These are phyloP conservation scores for Tiaroga cobitis DNA, from an alignment of 2,797 vertebrate genomes.

Conservation along the genomic window DNA sequence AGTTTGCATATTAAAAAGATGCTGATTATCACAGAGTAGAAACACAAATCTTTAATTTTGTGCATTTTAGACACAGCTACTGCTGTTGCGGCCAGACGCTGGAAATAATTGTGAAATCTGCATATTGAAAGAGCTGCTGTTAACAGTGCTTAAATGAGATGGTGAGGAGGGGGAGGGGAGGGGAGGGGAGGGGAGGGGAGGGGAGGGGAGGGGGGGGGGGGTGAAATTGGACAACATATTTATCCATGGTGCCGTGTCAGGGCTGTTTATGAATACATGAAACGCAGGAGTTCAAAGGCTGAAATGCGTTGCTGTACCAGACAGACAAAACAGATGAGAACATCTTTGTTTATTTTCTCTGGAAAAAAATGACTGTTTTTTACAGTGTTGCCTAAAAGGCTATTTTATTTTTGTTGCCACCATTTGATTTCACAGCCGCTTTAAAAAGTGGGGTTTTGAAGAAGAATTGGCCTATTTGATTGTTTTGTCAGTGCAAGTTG, in stretches of 20 bases:
- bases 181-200: no score
- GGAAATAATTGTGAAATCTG: conserved; percentile 82
- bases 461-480: neutral
- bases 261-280: conserved; percentile 34
- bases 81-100: conserved; percentile 68
- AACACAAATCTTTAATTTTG: conserved; percentile 81
- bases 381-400: neutral
- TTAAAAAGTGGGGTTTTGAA: conserved; percentile 15
- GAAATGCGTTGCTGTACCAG: neutral
- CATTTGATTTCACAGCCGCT: neutral
- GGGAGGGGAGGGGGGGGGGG: no score
- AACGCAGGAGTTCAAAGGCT: conserved; percentile 8
- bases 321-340: neutral
- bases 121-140: conserved; percentile 76
- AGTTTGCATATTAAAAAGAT: conserved; percentile 77
- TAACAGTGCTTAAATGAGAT: conserved; percentile 56
- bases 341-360: conserved; percentile 6
- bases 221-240: conserved; percentile 53
- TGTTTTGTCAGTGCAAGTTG: neutral
- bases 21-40: conserved; percentile 72
- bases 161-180: conserved; percentile 56
- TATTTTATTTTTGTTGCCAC: conserved; percentile 18
- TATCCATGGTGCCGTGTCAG: conserved; percentile 28
- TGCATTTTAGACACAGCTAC: conserved; percentile 81
- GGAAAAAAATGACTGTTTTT: neutral